phyloP scores from a whole-genome alignment of 2,113 vertebrate genomes.

The Eptesicus fuscus region DNA sequence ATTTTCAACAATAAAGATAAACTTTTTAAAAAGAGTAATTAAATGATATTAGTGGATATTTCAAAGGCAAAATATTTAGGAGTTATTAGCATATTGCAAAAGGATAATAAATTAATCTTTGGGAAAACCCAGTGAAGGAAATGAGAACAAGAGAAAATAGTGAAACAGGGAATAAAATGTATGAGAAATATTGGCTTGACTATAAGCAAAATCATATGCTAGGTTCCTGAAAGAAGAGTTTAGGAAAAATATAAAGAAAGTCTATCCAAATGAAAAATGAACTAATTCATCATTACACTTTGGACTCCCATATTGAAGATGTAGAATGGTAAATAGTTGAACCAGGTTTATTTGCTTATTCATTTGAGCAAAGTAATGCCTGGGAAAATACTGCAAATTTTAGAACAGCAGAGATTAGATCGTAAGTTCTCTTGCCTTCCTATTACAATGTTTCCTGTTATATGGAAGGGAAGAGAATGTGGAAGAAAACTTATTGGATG shows the following conservation, averaged over 20 bases:
- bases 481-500: neutral
- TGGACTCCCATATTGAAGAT: neutral
- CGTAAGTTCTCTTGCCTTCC: neutral
- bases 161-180: neutral
- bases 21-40: neutral
- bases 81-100: neutral
- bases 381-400: neutral
- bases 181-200: neutral
- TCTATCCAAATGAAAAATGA: constrained; percentile 62
- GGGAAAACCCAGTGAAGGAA: neutral
- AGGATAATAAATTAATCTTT: neutral
- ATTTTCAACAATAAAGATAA: too few species aligned
- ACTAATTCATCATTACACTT: constrained; percentile 42
- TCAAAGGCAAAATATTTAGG: neutral
- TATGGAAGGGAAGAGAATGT: neutral
- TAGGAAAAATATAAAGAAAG: constrained; percentile 27
- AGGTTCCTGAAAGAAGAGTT: neutral
- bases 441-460: neutral
- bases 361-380: neutral
- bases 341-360: neutral
- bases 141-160: neutral
- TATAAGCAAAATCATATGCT: constrained; percentile 40
- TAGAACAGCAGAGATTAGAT: neutral
- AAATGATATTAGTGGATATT: neutral
- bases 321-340: neutral